Evolutionary conservation across 2,113 vertebrate species (phyloP).

Genomic region (Colossoma macropomum): DNA sequence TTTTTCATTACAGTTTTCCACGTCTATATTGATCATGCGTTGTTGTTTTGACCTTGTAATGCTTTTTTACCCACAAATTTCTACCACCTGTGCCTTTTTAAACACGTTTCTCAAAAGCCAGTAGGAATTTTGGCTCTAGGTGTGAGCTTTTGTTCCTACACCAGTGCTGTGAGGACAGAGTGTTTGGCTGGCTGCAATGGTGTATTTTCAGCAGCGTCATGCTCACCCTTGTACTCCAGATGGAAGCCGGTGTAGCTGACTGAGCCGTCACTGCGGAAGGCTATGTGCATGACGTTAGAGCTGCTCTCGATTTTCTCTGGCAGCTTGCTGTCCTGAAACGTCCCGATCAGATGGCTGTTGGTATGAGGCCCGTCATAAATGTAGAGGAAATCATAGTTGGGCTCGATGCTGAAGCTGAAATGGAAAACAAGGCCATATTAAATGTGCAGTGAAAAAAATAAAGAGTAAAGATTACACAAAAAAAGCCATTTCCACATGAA

Average conservation of each 20-base stretch:
- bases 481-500: not conserved
- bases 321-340: constrained; percentile 97
- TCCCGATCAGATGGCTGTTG: constrained; percentile 91
- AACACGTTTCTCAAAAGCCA: no score
- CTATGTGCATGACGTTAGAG: constrained; percentile 94
- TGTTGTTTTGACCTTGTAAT: not conserved
- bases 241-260: constrained; percentile 99
- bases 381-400: constrained; percentile 98
- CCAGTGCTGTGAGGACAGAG: no score
- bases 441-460: not conserved
- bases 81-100: no score
- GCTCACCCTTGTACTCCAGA: constrained; percentile 95
- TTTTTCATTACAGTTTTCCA: no score
- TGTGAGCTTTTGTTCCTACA: no score
- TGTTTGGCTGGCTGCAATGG: not conserved
- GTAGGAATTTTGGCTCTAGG: not conserved
- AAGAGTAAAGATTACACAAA: not conserved
- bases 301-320: constrained; percentile 97
- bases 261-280: constrained; percentile 97
- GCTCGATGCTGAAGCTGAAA: constrained; percentile 95
- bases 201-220: not conserved
- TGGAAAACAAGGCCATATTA: constrained; percentile 25
- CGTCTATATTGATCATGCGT: no score
- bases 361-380: constrained; percentile 94
- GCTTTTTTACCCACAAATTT: not conserved